phyloP scores from a whole-genome alignment of 2,888 invertebrate species.

The Eurois occulta region DNA sequence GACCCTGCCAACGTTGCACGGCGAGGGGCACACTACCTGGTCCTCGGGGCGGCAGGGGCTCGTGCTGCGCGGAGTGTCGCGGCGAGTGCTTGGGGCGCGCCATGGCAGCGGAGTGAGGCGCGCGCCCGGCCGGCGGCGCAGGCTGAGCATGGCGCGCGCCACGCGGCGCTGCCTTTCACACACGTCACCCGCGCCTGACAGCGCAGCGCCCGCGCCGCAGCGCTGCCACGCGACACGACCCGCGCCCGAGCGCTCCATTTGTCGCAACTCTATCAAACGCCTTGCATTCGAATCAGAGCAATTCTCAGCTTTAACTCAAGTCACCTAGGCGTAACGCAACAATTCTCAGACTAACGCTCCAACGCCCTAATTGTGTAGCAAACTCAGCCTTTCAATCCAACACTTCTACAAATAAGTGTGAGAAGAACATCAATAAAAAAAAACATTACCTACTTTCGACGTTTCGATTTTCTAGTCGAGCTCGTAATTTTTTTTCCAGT shows the following conservation, averaged over 20 bases:
- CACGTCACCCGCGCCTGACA: slow-evolving; percentile 72
- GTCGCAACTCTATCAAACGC: slow-evolving; percentile 5
- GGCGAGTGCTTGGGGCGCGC: slow-evolving; percentile 89
- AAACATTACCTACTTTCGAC: too few species aligned
- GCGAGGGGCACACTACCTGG: slow-evolving; percentile 88
- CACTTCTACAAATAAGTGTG: not conserved
- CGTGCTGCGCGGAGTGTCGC: slow-evolving; percentile 85
- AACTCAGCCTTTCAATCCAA: not conserved
- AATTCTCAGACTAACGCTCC: not conserved
- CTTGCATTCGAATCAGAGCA: not conserved
- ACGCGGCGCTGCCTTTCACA: slow-evolving; percentile 77
- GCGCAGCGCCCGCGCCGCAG: slow-evolving; percentile 26
- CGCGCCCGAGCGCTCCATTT: slow-evolving; percentile 11
- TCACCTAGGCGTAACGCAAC: not conserved
- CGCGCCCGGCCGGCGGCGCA: slow-evolving; percentile 59
- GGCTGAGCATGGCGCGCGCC: slow-evolving; percentile 69
- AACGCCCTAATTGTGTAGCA: not conserved
- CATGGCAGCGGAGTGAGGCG: slow-evolving; percentile 85
- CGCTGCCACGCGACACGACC: slow-evolving; percentile 59
- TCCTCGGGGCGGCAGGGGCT: slow-evolving; percentile 87
- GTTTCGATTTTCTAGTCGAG: not conserved
- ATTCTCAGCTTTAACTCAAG: not conserved
- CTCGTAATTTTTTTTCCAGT: slow-evolving; percentile 1
- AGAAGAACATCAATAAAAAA: not conserved
- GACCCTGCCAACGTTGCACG: slow-evolving; percentile 22